phyloP scores from a whole-genome alignment of 2,888 invertebrate species.

The Cryptosula pallasiana region DNA sequence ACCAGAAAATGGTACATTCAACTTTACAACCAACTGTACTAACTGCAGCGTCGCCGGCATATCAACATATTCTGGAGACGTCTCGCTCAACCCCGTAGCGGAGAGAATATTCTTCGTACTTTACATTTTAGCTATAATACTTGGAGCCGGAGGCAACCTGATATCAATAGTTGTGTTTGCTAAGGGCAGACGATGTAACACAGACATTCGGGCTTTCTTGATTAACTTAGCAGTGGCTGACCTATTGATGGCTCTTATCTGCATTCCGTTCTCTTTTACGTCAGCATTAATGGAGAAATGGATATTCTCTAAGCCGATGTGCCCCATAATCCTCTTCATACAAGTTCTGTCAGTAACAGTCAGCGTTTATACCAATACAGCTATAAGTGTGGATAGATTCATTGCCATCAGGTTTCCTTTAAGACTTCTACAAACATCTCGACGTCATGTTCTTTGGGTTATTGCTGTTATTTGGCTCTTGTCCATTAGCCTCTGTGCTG shows the following conservation, averaged over 20 bases:
- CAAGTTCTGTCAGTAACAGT: conserved; percentile 55
- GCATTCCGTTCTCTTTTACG: conserved; percentile 77
- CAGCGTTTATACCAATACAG: conserved; percentile 56
- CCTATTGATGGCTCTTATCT: conserved; percentile 80
- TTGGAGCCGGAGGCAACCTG: conserved; percentile 55
- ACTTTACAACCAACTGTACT: no score
- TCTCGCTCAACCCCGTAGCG: not conserved
- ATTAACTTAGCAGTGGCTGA: conserved; percentile 79
- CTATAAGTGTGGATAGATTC: conserved; percentile 56
- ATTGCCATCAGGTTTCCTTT: conserved; percentile 47
- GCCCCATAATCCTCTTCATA: conserved; percentile 56
- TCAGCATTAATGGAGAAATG: conserved; percentile 53
- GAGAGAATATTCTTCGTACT: conserved; percentile 32
- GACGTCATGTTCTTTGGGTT: conserved; percentile 49
- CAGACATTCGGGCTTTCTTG: conserved; percentile 62
- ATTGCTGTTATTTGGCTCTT: conserved; percentile 54
- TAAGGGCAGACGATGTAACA: conserved; percentile 47
- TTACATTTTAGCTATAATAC: conserved; percentile 54
- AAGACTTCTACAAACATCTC: conserved; percentile 37
- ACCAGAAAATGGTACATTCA: no score
- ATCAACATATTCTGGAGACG: no score
- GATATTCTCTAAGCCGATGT: conserved; percentile 56
- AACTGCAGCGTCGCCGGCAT: no score
- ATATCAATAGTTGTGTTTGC: conserved; percentile 55
- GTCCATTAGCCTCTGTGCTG: conserved; percentile 46